phyloP scores from a whole-genome alignment of 1,140 invertebrate species.

The Cotesia glomerata region DNA sequence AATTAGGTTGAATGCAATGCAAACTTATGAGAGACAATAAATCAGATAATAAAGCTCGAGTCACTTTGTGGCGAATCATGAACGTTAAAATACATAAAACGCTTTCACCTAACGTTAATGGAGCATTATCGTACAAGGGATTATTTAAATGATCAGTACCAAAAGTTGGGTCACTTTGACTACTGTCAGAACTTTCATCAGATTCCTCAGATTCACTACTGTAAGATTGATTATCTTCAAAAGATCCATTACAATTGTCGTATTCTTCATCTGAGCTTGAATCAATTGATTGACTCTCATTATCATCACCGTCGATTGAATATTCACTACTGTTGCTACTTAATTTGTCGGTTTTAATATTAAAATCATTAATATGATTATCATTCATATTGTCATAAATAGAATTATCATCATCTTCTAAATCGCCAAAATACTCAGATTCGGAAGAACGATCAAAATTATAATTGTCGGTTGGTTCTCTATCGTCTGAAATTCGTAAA shows the following conservation, averaged over 20 bases:
- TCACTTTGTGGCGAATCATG: not conserved
- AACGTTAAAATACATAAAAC: too few relatives aligned
- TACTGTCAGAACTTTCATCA: not conserved
- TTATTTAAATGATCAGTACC: not conserved
- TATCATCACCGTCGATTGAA: not conserved
- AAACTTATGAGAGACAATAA: not conserved
- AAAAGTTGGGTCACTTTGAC: not conserved
- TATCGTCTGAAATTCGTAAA: too few relatives aligned
- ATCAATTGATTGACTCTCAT: not conserved
- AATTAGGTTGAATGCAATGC: slow-evolving; percentile 5
- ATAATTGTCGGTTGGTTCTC: too few relatives aligned
- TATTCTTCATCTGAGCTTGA: too few relatives aligned
- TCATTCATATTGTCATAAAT: too few relatives aligned
- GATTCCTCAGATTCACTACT: not conserved
- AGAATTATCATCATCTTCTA: too few relatives aligned
- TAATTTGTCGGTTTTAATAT: too few relatives aligned
- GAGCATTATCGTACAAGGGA: too few relatives aligned
- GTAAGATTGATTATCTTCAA: not conserved
- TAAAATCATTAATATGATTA: too few relatives aligned
- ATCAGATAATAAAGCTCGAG: not conserved
- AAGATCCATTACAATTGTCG: too few relatives aligned
- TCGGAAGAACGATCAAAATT: too few relatives aligned
- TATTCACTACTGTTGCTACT: not conserved
- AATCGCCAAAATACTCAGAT: too few relatives aligned
- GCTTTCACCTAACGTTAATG: slow-evolving; percentile 5